Base-by-base conservation (phyloP, 1,140 invertebrate genomes). In the Halyomorpha halys region DNA sequence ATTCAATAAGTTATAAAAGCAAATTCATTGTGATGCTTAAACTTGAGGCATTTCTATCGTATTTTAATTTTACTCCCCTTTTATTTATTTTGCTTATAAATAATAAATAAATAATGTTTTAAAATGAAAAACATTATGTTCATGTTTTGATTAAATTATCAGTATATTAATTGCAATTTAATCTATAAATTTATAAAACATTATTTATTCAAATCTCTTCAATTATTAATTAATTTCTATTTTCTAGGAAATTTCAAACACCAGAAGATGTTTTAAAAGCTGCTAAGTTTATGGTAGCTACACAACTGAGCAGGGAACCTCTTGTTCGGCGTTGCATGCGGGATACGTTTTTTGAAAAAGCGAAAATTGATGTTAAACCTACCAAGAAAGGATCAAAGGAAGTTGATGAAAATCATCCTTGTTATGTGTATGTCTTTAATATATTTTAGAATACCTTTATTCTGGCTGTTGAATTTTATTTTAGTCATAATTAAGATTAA, bases 361-460 rank as follows among this genome's bases (percentile, higher is more conserved):
- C 94, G 0, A 90, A 89, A 62, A 74, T 99, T 13, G 81, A 81
- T 63, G 83, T 94, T 0, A 73, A 74, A 2, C 94, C 97, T 2
- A 99, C 95, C 0, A 91, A 93, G 71, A 87, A 89, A 65, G 95
- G 95, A 0, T 75, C 90, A 2, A 96, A 96, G 76, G 87, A 94
- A 68, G 94, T 96, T 68, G 93, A 95, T 71, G 97, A 99, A 76
- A 85, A 86, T 67, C 94, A 98, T 76, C 81, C 86, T 0, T 89
- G 91, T 65, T 93, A 84, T 68, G 77, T 80, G 73, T 82, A 70
- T 71, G 34, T 14, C 16, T 53, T 53, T 47, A 47, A 15, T 47
- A 19, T 19, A 47, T 47, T 47, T 47, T 47, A 47, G n/a, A n/a
- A 47, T 47, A 47, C 13, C 27, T 30, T 30, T 30, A 30, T 3